Base-by-base conservation (phyloP, 2,797 vertebrate genomes). In the Lerista edwardsae region DNA sequence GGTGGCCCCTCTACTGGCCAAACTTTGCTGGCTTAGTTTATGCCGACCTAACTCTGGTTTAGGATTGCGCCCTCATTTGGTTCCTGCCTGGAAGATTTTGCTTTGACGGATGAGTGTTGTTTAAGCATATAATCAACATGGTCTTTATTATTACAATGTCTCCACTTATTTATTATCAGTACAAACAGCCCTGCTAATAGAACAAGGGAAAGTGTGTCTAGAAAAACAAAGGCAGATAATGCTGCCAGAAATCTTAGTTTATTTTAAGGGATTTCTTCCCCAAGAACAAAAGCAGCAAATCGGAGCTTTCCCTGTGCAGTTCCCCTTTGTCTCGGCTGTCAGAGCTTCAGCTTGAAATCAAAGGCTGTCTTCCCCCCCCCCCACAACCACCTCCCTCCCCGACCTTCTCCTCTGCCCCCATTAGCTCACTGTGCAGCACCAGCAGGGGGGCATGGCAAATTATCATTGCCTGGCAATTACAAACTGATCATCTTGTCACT, bases 351-450 rank as follows among this genome's bases (percentile, higher is more conserved):
- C 79, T 76, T 78, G 68, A 88, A 86, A 86, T 67, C 68, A 15
- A 41, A 51, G 41, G 34, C 83, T 65, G 17, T 29, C n/a, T n/a
- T n/a, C n/a, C 75, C 72, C 29, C 68, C 29, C 29, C 31, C 19
- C 36, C 47, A 25, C 12, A 2, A 7, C 57, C 29, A 75, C 79
- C 64, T 59, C 87, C 73, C 77, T 78, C 14, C 61, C 69, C 1
- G 73, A 86, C 67, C 88, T 77, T 2, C 1, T 85, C 82, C 87
- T 80, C 84, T 84, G 61, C 21, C 80, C 86, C 89, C 93, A 88
- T 93, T 89, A 95, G 90, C 89, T 94, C 91, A 89, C 85, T 85
- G 67, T 84, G 86, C 88, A 93, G 82, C 85, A 86, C 51, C 83
- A 78, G 0, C 61, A 69, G 86, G 57, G 83, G 80, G 65, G 83